Evolutionary conservation across 2,888 invertebrate genomes (phyloP), one percentile per base, ranked within the genome.

Genomic region (Alviniconcha strummeri): DNA sequence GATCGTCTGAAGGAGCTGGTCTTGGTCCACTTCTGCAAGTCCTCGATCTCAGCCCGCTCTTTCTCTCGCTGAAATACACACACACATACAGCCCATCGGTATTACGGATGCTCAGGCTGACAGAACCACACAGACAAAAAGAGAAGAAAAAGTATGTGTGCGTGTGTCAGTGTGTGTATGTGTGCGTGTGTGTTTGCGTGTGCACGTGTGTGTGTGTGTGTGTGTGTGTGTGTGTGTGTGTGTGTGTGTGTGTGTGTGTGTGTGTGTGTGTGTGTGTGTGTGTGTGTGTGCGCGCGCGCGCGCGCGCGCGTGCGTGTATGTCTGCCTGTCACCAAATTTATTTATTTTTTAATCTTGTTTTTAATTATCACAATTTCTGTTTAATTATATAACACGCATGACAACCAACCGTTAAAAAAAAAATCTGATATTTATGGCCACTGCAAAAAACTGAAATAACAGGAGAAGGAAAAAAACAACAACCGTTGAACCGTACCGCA

Each of bases 11-110:
- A 87, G 15, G 88, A 88, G 11, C 87, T 86, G 7, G 85, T 83
- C 84, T 89, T 90, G 9, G 86, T 88, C 91, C 90, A 91, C 83
- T 86, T 87, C 72, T 87, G 86, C 5, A 85, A 15, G 17, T 86
- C 86, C 57, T 80, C 83, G 19, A 84, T 83, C 52, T 86, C 88
- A 17, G 79, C 71, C 64, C 83, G 75, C 72, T 86, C 88, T 67
- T 87, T 88, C 75, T 90, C 88, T 84, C 88, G 79, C 89, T 89
- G 85, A 9, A 86, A 88, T 17, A 79, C 71, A 71, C 36, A 36
- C 36, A 36, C 71, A 71, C 36, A 36, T 3, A 36, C 64, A 17
- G 64, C 64, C 11, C 11, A 64, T 15, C 64, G 64, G 13, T 64
- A 11, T 15, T 11, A 64, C 4, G 64, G 1, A 64, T 17, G 17